A percentile compares a stretch with the other conserved stretches of the same genome.
Conservation (phyloP, 92 coral and sea anemone genomes). For the Phymanthus crucifer region DNA sequence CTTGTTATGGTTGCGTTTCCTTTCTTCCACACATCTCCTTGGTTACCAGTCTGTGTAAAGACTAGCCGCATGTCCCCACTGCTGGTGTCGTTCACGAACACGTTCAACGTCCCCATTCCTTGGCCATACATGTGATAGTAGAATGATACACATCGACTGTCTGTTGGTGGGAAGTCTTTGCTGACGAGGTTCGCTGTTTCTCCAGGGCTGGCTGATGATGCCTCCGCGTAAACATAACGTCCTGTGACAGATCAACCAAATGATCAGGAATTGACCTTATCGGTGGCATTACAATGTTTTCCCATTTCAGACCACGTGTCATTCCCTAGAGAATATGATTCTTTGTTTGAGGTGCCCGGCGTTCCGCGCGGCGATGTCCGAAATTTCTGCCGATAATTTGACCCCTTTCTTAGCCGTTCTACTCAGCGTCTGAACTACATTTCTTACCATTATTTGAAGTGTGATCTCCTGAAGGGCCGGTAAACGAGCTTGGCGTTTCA, state of each 20-base stretch:
- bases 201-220: slow-evolving; percentile 34
- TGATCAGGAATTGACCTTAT: neutral
- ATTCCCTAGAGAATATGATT: too few relatives aligned
- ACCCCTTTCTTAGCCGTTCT: neutral
- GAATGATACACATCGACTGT: slow-evolving; percentile 55
- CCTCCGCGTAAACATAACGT: slow-evolving; percentile 52
- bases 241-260: slow-evolving; percentile 27
- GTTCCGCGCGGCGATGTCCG: too few relatives aligned
- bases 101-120: slow-evolving; percentile 68
- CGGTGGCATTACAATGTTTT: too few relatives aligned
- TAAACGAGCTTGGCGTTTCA: slow-evolving; percentile 39
- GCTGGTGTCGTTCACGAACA: slow-evolving; percentile 44
- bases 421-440: neutral
- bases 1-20: slow-evolving; percentile 46
- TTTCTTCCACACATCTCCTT: slow-evolving; percentile 61
- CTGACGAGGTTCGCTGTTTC: slow-evolving; percentile 64
- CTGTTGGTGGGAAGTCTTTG: slow-evolving; percentile 49
- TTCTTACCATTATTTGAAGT: slow-evolving; percentile 55
- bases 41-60: slow-evolving; percentile 59
- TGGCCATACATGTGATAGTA: slow-evolving; percentile 73
- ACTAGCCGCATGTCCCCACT: slow-evolving; percentile 11
- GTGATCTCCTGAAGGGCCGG: slow-evolving; percentile 72
- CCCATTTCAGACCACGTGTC: too few relatives aligned
- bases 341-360: too few relatives aligned
- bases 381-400: too few relatives aligned